Base-by-base conservation (phyloP, 2,797 vertebrate genomes). In the Cottoperca gobio region DNA sequence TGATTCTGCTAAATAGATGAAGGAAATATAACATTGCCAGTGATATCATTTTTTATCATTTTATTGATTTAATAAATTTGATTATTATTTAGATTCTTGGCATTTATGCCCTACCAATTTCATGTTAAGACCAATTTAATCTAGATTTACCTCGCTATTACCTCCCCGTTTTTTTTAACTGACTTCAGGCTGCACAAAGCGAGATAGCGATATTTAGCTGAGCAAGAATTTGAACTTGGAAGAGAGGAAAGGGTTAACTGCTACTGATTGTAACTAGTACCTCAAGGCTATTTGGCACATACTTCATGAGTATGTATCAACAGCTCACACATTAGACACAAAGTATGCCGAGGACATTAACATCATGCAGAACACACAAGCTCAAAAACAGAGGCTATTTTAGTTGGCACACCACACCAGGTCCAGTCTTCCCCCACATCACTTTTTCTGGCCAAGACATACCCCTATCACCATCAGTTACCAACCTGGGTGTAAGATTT, bases 301-400 rank as follows among this genome's bases (percentile, higher is more conserved):
- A 2, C 37, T 76, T 52, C 28, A 45, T 69, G 21, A 74, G 31
- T 6, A 75, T 46, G 28, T 0, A 63, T 61, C 45, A 61, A 67
- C 45, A 48, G 53, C 53, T 48, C 46, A 65, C 49, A 67, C 66
- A 52, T 48, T 16, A 70, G 23, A 78, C 49, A 55, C 13, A 23
- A 21, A 13, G 31, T 57, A 28, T 57, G 69, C 46, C 24, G 28
- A 70, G 37, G 21, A 66, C 76, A 67, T 68, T 53, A 69, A 39
- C 69, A 48, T 64, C 21, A 63, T 16, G 42, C 43, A 52, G 57
- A 76, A 49, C 43, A 69, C 23, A 21, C n/a, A n/a, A n/a, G n/a
- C n/a, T n/a, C n/a, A n/a, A n/a, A n/a, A n/a, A n/a, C n/a, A n/a
- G n/a, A n/a, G n/a, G n/a, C n/a, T n/a, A n/a, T n/a, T n/a, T n/a